Evolutionary conservation across 2,113 vertebrate species (phyloP).

Genomic region (Paracanthobrama guichenoti): DNA sequence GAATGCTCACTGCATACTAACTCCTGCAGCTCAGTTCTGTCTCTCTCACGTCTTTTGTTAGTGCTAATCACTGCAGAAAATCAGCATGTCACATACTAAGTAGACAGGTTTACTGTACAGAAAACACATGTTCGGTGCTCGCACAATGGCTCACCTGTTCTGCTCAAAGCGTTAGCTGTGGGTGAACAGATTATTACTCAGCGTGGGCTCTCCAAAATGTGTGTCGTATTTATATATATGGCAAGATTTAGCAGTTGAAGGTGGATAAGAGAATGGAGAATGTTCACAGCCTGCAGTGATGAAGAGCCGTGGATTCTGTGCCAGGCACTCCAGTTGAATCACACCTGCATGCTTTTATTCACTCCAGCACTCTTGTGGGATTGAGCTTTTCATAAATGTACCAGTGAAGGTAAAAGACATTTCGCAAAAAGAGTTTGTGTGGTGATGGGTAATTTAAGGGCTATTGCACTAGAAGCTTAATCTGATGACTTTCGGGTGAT

Average conservation of each 20-base stretch:
- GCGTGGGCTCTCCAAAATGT: background rate
- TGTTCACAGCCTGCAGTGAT: constrained; percentile 2
- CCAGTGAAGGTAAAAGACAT: background rate
- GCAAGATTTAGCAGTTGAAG: background rate
- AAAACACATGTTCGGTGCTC: background rate
- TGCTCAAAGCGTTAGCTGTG: background rate
- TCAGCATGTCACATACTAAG: constrained; percentile 19
- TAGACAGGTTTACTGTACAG: constrained; percentile 19
- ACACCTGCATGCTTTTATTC: constrained; percentile 52
- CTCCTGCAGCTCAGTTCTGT: constrained; percentile 43
- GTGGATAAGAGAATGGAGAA: background rate
- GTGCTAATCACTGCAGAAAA: constrained; percentile 41
- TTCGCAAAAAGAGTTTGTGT: background rate
- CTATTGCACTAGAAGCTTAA: background rate
- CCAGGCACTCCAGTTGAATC: background rate
- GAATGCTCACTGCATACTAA: constrained; percentile 52
- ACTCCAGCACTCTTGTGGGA: constrained; percentile 32
- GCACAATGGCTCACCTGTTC: constrained; percentile 1
- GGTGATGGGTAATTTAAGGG: background rate
- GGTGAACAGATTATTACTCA: constrained; percentile 25
- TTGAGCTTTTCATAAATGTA: constrained; percentile 33
- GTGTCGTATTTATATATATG: background rate
- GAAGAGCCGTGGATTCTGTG: constrained; percentile 12
- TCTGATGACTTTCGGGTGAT: background rate
- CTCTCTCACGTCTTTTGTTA: constrained; percentile 57